phyloP scores from a whole-genome alignment of 2,113 vertebrate genomes.

The Urocynchramus pylzowi region DNA sequence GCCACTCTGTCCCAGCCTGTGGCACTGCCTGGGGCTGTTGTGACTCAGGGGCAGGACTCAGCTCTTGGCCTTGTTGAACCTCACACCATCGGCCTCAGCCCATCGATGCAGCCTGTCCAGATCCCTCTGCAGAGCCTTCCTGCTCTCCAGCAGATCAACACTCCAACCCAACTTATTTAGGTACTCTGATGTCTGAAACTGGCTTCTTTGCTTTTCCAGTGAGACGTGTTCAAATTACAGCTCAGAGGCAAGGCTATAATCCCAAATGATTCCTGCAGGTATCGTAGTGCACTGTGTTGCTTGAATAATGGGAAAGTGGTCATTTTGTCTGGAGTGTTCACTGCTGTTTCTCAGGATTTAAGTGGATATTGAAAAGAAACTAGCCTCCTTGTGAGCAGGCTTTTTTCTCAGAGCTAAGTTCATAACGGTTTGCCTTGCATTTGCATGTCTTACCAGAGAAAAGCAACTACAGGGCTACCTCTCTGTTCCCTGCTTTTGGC shows the following conservation, averaged over 20 bases:
- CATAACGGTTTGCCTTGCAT: not conserved
- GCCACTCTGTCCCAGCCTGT: not conserved
- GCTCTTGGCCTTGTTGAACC: not conserved
- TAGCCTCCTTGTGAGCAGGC: not conserved
- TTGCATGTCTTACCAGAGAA: not conserved
- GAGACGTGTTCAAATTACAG: not conserved
- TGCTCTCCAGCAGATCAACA: not conserved
- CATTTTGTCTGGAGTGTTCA: not conserved
- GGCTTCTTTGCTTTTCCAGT: not conserved
- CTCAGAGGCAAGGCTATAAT: not conserved
- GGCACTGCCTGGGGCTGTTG: not conserved
- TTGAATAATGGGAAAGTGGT: not conserved
- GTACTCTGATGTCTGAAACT: not conserved
- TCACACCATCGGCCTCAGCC: not conserved
- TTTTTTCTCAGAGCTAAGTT: not conserved
- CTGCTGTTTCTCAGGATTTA: not conserved
- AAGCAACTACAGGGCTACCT: not conserved
- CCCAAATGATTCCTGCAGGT: not conserved
- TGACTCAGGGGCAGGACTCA: accelerated
- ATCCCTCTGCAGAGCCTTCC: not conserved
- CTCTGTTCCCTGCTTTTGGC: not conserved
- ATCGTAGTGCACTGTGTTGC: not conserved
- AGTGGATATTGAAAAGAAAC: not conserved
- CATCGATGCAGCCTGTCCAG: accelerated
- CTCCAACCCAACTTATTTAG: not conserved